Base-by-base conservation (phyloP, 2,797 vertebrate genomes). In the Trematomus bernacchii region DNA sequence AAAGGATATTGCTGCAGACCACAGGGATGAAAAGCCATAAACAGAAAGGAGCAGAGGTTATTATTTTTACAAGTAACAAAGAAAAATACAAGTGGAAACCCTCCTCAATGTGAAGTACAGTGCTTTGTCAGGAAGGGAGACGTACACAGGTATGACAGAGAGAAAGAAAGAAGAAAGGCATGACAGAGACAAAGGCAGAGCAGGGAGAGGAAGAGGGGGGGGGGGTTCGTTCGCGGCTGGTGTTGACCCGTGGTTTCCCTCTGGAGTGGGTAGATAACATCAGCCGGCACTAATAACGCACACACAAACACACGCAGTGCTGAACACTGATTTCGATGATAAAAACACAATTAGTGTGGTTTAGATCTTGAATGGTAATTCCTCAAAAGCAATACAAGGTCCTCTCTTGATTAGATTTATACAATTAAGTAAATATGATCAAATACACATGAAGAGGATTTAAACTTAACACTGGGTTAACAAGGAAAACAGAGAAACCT, bases 161-260 rank as follows among this genome's bases (percentile, higher is more conserved):
- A 70, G 50, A 52, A 12, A 23, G 21, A 42, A 62, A 66, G 74
- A 70, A 85, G 64, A 73, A 79, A 72, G 76, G 74, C 73, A 76
- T 33, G 54, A 60, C 54, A 54, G 66, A 90, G 85, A 92, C 87
- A 91, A 91, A 92, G 87, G 72, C 82, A 77, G 76, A 79, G 64
- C 47, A 30, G 53, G 23, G 40, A 63, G 68, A 50, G 14, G 70
- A 69, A 74, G 57, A 77, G 66, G 59, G 46, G 77, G 81, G 81
- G 75, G 81, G 73, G 73, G 76, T 65, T 69, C 8, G 16, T 67
- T 87, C 62, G 76, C 73, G 66, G 79, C 48, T 85, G 75, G 66
- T 75, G 73, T 77, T 86, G 85, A 85, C 79, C 62, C 73, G 16
- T 18, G 23, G 68, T 80, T 86, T 83, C 84, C 85, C 80, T 83